Evolutionary conservation across 1,140 invertebrate genomes (phyloP), one percentile per base, ranked within the genome.

Genomic region (Drosophila carrolli): DNA sequence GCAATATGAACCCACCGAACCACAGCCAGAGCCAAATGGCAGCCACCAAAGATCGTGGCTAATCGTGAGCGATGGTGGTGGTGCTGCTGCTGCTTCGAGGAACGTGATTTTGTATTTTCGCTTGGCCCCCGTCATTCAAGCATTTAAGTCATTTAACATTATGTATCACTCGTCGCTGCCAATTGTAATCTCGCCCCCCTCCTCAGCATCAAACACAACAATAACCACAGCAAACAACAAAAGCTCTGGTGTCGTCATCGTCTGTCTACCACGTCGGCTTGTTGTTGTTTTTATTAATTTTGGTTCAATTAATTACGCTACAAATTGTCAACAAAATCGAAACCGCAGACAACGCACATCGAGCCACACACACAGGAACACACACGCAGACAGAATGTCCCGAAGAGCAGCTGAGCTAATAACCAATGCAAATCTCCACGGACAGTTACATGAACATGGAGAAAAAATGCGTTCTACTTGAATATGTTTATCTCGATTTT

Each of bases 241-340:
- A 35, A 50, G 75, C 62, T 53, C 44, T 37, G 61, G 11, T 82
- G 75, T 79, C 83, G 66, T 85, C 82, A 86, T 85, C 74, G 71
- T 53, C 55, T 74, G 63, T 43, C 43, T 46, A 37, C 14, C 16
- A 51, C 23, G 37, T 44, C 50, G 43, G 16, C 46, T 65, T 56
- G 66, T 58, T 73, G 75, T 75, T 83, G 73, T 71, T 78, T 88
- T 86, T 86, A 88, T 88, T 86, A 88, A 86, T 88, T 86, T 83
- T 65, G 56, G 61, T 76, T 88, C 72, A 86, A 86, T 86, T 83
- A 86, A 86, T 86, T 86, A 88, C 71, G 66, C 67, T 88, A 79
- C 83, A 88, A 86, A 83, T 88, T 86, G 83, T 88, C 83, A 86
- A 83, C 83, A 84, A 84, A 80, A 73, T 71, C 81, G 72, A 55